These are phyloP conservation scores for Calosoma granatense DNA, from an alignment of 1,140 invertebrate genomes.

Conservation along the genomic window DNA sequence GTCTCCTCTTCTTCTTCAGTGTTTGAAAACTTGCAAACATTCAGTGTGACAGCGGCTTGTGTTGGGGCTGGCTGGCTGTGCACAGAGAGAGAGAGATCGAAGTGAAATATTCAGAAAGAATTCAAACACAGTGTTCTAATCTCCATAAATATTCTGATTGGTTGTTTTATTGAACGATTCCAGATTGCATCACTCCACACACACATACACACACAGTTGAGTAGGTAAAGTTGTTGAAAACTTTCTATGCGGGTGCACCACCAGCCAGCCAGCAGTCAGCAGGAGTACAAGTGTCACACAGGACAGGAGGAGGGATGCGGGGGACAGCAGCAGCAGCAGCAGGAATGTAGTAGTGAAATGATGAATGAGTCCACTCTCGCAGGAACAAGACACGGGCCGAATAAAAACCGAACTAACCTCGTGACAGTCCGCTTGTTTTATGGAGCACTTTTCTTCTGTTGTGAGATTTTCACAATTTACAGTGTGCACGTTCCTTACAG, in stretches of 20 bases:
- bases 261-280: no score
- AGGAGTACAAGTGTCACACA: no score
- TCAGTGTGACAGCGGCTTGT: no score
- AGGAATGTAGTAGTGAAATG: conserved; percentile 11
- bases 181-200: conserved; percentile 18
- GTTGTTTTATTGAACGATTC: conserved; percentile 20
- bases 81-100: no score
- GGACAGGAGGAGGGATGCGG: not conserved
- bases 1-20: no score
- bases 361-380: conserved; percentile 14
- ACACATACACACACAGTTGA: conserved; percentile 10
- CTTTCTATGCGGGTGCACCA: conserved; percentile 10
- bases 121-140: conserved; percentile 25
- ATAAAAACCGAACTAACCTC: conserved; percentile 16
- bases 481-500: conserved; percentile 5
- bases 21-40: no score
- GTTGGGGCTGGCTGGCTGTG: no score
- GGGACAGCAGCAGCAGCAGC: conserved; percentile 11
- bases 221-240: conserved; percentile 21
- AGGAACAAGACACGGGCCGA: conserved; percentile 14
- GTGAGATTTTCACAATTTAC: conserved; percentile 14
- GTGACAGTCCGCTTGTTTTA: conserved; percentile 15
- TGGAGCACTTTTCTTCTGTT: conserved; percentile 15
- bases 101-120: conserved; percentile 11
- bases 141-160: conserved; percentile 28